Percentiles rank a stretch among this genome's conserved stretches.
phyloP scores from a whole-genome alignment of 1,140 invertebrate species.

The Scaptomyza hsui region DNA sequence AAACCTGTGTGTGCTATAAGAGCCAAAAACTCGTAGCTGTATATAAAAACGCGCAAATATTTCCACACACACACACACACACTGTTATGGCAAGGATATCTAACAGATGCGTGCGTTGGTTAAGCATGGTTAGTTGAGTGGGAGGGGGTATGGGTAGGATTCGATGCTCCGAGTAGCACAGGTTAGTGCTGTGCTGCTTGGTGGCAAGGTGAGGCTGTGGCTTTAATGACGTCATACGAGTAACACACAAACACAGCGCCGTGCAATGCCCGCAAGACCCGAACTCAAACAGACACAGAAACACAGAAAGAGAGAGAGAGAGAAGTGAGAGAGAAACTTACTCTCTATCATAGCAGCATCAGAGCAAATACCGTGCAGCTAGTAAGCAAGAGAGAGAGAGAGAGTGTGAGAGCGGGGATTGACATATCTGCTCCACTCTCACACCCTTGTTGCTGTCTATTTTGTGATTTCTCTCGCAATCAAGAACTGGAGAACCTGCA shows the following conservation, averaged over 20 bases:
- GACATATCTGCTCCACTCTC: neutral
- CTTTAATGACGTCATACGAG: conserved; percentile 73
- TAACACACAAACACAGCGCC: conserved; percentile 69
- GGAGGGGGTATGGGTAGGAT: conserved; percentile 1
- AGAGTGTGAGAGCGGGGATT: neutral
- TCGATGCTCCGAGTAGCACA: conserved; percentile 10
- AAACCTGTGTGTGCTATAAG: conserved; percentile 63
- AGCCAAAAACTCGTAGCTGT: conserved; percentile 52
- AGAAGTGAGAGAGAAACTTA: neutral
- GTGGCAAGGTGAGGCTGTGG: conserved; percentile 72
- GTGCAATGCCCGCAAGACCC: conserved; percentile 69
- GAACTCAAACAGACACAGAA: conserved; percentile 19
- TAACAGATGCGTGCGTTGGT: conserved; percentile 58
- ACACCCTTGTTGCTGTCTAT: conserved; percentile 16
- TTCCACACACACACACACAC: conserved; percentile 40
- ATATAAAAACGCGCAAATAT: conserved; percentile 77
- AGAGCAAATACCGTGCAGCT: neutral
- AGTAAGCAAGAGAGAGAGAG: neutral
- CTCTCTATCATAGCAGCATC: neutral
- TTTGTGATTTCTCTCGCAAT: conserved; percentile 42
- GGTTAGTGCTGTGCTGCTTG: conserved; percentile 32
- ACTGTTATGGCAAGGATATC: conserved; percentile 46
- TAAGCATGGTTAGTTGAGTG: neutral
- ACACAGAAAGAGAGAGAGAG: neutral
- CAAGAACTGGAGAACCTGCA: conserved; percentile 62